phyloP scores from a whole-genome alignment of 2,888 invertebrate species.

The Cybosia mesomella region DNA sequence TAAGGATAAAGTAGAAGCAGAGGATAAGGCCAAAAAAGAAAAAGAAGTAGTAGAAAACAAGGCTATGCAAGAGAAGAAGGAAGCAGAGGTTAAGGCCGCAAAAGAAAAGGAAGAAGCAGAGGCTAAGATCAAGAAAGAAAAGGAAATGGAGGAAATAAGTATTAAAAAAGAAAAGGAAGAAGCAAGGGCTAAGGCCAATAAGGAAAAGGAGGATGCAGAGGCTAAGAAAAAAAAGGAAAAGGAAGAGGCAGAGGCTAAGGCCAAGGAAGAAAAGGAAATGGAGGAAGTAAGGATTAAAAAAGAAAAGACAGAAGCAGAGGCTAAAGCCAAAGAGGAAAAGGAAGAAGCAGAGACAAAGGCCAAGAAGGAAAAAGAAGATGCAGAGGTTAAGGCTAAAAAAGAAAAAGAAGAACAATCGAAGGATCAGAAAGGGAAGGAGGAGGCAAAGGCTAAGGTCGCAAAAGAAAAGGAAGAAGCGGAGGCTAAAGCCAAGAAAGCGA shows the following conservation, averaged over 20 bases:
- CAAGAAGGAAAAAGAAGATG: not conserved
- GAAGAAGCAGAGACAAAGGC: not conserved
- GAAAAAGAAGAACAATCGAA: not conserved
- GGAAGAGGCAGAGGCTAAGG: conserved; percentile 14
- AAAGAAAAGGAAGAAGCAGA: conserved; percentile 27
- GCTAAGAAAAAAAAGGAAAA: conserved; percentile 28
- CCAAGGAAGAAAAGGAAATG: not conserved
- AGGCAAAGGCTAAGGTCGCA: conserved; percentile 7
- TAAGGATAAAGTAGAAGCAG: conserved; percentile 17
- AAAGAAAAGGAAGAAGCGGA: conserved; percentile 16
- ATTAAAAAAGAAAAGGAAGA: conserved; percentile 5
- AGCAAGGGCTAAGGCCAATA: not conserved
- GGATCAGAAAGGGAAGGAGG: not conserved
- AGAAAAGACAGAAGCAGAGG: not conserved
- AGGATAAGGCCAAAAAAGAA: not conserved
- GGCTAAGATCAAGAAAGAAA: conserved; percentile 21
- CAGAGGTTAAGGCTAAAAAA: too few species aligned
- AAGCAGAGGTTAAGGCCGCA: conserved; percentile 21
- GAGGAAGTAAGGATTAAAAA: conserved; percentile 2
- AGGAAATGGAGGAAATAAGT: not conserved
- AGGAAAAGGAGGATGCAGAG: not conserved
- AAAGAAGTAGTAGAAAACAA: not conserved
- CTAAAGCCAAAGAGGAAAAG: not conserved
- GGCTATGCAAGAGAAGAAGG: not conserved
- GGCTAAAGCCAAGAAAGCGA: not conserved